A percentile compares a stretch with the other conserved stretches of the same genome.
Conservation (phyloP, 2,113 vertebrate species). For the Fulmarus glacialis region DNA sequence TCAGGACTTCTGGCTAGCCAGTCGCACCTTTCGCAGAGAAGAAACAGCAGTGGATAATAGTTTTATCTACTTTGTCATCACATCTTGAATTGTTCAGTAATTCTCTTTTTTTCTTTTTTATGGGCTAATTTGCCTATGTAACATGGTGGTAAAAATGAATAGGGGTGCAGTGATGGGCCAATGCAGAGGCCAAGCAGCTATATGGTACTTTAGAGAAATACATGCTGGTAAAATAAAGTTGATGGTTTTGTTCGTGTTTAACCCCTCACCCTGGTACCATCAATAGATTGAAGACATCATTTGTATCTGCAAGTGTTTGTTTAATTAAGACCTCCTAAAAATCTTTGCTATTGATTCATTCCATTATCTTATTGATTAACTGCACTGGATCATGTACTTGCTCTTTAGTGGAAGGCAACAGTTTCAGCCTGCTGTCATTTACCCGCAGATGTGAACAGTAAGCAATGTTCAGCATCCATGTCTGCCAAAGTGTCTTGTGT, state of each 20-base stretch:
- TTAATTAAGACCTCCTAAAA: constrained; percentile 97
- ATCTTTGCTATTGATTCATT: constrained; percentile 94
- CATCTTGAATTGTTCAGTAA: constrained; percentile 57
- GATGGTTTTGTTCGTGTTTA: constrained; percentile 81
- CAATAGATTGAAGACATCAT: constrained; percentile 93
- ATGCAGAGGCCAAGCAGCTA: constrained; percentile 54
- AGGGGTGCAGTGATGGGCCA: constrained; percentile 58
- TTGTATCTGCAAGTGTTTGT: constrained; percentile 96
- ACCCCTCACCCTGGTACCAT: constrained; percentile 83
- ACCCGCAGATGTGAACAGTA: constrained; percentile 74
- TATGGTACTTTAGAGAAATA: constrained; percentile 68
- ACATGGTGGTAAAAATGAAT: constrained; percentile 56
- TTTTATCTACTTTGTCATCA: constrained; percentile 56
- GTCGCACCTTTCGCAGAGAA: constrained; percentile 26
- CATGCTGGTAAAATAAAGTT: constrained; percentile 78
- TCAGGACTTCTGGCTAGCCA: constrained; percentile 46
- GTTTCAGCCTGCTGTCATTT: constrained; percentile 72
- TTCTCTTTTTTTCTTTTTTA: constrained; percentile 32
- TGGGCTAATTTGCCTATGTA: constrained; percentile 66
- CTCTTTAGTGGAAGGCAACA: constrained; percentile 80
- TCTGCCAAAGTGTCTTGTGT: constrained; percentile 69
- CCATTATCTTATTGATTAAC: constrained; percentile 89
- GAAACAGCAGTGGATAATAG: not conserved
- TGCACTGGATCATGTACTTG: constrained; percentile 80
- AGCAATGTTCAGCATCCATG: constrained; percentile 69